Base-by-base conservation (phyloP, 1,140 invertebrate species). In the Popillia japonica region DNA sequence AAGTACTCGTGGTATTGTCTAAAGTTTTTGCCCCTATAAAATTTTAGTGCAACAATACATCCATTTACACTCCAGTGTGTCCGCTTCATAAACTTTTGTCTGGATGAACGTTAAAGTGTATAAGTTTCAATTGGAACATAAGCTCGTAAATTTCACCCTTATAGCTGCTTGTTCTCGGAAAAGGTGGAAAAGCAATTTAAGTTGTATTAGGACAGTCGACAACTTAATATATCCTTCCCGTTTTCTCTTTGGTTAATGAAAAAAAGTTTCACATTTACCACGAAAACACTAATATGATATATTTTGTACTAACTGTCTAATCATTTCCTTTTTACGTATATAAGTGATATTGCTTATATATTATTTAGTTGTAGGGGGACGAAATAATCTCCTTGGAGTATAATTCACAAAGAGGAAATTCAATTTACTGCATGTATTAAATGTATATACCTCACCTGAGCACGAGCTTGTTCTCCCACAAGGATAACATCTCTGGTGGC, bases 401-500 rank as follows among this genome's bases (percentile, higher is more conserved):
- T 34, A 34, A 34, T n/a, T n/a, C n/a, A 10, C 17, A 48, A n/a
- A 48, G 17, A 48, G 0, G 14, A 27, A 74, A 74, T 42, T 74
- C n/a, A 74, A 74, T 74, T 41, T 42, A 9, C 34, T 74, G 17
- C 27, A 76, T 48, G 11, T 20, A 76, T 76, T 55, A 55, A 77
- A 20, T 0, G 10, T 78, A 75, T 55, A 10, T 27, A 42, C 17
- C 20, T 86, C 88, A 95, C 94, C 91, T 97, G 95, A 8, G 97
- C 97, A 85, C 96, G 92, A 0, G 96, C 96, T 87, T 99, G 97
- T 86, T 98, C 97, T 34, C 96, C 96, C 6, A 99, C 95, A 9
- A 87, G 80, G 44, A 87, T 87, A 74, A 99, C 96, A 85, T 99
- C 97, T 81, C 97, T 90, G 0, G 96, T 98, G 6, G 96, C 96